Conservation (phyloP, 1,140 invertebrate species). For the Lordiphosa mommai region DNA sequence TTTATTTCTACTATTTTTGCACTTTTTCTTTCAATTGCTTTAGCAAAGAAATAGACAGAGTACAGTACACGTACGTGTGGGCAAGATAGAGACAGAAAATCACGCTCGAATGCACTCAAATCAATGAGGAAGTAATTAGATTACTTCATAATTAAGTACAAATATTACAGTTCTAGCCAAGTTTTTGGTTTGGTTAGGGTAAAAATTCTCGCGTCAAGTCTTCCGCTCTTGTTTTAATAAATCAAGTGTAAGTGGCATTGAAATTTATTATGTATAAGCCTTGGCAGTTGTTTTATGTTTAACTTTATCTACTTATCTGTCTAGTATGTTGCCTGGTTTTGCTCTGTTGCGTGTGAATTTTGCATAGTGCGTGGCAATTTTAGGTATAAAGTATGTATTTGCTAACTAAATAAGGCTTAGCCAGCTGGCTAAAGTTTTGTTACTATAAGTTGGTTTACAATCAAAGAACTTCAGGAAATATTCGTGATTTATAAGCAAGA, state of each 20-base stretch:
- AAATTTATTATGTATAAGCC: constrained; percentile 57
- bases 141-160: constrained; percentile 14
- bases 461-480: too few relatives aligned
- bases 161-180: neutral
- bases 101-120: constrained; percentile 52
- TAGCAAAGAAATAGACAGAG: neutral
- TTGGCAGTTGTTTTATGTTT: neutral
- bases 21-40: constrained; percentile 52
- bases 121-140: constrained; percentile 73
- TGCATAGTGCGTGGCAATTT: constrained; percentile 57
- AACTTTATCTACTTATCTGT: constrained; percentile 10
- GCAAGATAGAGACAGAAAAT: neutral
- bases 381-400: constrained; percentile 22
- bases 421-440: constrained; percentile 13
- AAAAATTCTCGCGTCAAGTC: neutral
- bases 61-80: neutral
- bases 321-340: constrained; percentile 27
- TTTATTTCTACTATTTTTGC: constrained; percentile 9
- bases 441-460: too few relatives aligned
- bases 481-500: too few relatives aligned
- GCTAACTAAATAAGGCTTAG: constrained; percentile 14
- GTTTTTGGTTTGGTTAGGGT: neutral
- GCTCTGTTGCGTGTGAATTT: constrained; percentile 71
- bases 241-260: constrained; percentile 75
- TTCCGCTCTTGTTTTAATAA: constrained; percentile 41